Evolutionary conservation across 2,113 vertebrate species (phyloP), one percentile per base, ranked within the genome.

Genomic region (Procavia capensis): DNA sequence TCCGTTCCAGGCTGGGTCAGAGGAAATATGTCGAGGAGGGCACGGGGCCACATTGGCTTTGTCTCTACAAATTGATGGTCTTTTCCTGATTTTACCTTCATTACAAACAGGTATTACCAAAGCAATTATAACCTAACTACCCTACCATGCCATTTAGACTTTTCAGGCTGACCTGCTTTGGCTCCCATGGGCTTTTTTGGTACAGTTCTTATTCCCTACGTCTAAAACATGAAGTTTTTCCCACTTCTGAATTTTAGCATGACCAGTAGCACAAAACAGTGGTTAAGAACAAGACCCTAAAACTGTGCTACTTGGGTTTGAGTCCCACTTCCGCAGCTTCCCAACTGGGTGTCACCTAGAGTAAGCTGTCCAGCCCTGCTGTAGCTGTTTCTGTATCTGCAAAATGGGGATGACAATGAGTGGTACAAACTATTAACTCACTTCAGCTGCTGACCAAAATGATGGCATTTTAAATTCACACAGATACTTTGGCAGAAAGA

Each of bases 231-330:
- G 64, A 6, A 31, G 16, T 85, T 87, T n/a, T n/a, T 75, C 78
- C 63, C 66, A 57, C 24, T 88, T 93, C 61, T 90, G 47, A 68
- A 76, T 79, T 94, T 94, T 94, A 88, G 91, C n/a, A 41, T 74
- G 70, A 88, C 83, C 83, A 34, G 22, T 27, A 41, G 29, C 10
- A 70, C 39, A 61, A n/a, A 7, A 19, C 39, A 74, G 24, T 41
- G 11, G 22, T 41, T 81, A 63, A 79, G 24, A 70, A 7, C n/a
- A 34, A 43, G 43, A 4, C 10, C 88, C 45, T 85, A 34, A 82
- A 66, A 13, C 27, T 54, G 29, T 43, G 29, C 29, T 41, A 9
- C 41, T 50, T 87, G 22, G 36, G 82, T 68, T 50, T 64, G 39
- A 90, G 85, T 76, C 4, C 10, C 10, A 57, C 4, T 89, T 41